Evolutionary conservation across 2,888 invertebrate species (phyloP), one percentile per base, ranked within the genome.

Genomic region (Limnephilus marmoratus): DNA sequence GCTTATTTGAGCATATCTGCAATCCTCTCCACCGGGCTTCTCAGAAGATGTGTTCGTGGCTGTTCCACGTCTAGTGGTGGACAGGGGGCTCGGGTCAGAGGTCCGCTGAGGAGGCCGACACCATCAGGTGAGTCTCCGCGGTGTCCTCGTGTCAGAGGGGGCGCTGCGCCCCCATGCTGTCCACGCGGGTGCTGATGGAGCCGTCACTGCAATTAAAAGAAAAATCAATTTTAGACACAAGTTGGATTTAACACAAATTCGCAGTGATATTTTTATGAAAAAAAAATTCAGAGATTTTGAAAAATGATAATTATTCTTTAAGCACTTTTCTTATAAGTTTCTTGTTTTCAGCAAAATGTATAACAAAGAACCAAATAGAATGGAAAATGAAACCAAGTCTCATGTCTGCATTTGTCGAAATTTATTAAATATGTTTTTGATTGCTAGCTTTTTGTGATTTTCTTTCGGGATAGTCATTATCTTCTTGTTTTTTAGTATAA

Each of bases 21-120:
- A 24, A 68, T 68, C 68, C 68, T 68, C 68, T 68, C 68, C 68
- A 85, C 90, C 86, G 53, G 86, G 41, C 92, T 92, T 93, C 93
- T 93, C 93, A 93, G 93, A 93, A 93, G 92, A 93, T 93, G 93
- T 93, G 93, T 92, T 93, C 93, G 92, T 93, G 93, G 93, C 93
- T 93, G 93, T 93, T 92, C 93, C 93, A 93, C 93, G 93, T 93
- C 93, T 93, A 93, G 93, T 92, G 93, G 92, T 92, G 93, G 86
- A 91, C 90, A 68, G 91, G 92, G 85, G 93, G 90, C 90, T 91
- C 91, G 91, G 93, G 93, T 93, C 93, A 93, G 93, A 93, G 93
- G 90, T 93, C 93, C 85, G 92, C 93, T 24, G 93, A 93, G 91
- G 93, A 93, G 85, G 93, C 93, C 12, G 93, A 93, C 90, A 93